Evolutionary conservation across 2,888 invertebrate species (phyloP).

Genomic region (Conchocele bisecta): DNA sequence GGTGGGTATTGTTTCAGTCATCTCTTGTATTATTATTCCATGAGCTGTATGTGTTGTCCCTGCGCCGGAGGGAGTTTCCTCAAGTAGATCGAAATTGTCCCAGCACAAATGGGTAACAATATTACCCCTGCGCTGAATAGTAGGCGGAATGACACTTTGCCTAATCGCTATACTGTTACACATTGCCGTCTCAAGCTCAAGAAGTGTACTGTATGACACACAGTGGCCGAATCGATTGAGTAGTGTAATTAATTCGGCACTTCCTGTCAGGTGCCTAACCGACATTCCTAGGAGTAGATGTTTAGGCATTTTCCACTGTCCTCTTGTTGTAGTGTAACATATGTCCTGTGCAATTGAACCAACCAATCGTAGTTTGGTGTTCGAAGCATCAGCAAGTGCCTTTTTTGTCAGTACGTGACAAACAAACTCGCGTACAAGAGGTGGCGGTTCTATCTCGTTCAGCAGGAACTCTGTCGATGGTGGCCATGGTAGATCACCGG

Average conservation of each 20-base stretch:
- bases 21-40: constrained; percentile 27
- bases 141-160: constrained; percentile 2
- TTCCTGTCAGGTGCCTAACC: constrained; percentile 18
- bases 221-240: constrained; percentile 24
- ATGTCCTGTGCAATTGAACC: constrained; percentile 5
- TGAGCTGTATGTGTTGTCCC: constrained; percentile 24
- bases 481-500: constrained; percentile 10
- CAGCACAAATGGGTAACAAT: constrained; percentile 17
- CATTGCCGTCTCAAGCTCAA: constrained; percentile 30
- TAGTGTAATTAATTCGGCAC: constrained; percentile 14
- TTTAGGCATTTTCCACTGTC: constrained; percentile 20
- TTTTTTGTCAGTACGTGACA: neutral
- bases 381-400: neutral
- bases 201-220: constrained; percentile 12
- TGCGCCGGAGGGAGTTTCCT: too few species aligned
- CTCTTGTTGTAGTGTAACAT: constrained; percentile 16
- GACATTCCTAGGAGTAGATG: constrained; percentile 24
- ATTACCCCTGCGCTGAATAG: neutral
- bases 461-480: constrained; percentile 5
- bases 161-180: constrained; percentile 1
- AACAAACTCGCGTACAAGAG: neutral
- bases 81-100: constrained; percentile 21
- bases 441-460: neutral
- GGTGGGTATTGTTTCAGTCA: neutral
- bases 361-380: neutral